Conservation (phyloP, 2,113 vertebrate genomes). For the Saccopteryx leptura region DNA sequence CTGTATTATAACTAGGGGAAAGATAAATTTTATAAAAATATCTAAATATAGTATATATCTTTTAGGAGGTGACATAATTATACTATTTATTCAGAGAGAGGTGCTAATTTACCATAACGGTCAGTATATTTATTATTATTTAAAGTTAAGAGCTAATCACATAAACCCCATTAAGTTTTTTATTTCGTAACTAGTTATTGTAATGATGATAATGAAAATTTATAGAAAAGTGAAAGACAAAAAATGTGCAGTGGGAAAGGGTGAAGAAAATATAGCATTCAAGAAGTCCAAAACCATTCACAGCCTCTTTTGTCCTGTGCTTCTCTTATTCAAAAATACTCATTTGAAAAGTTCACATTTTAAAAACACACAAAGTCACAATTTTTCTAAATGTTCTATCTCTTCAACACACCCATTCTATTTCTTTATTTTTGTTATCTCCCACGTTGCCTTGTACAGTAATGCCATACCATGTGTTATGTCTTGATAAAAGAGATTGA, state of each 20-base stretch:
- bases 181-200: not conserved
- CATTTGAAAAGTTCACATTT: not conserved
- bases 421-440: not conserved
- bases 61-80: not conserved
- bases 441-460: not conserved
- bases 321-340: not conserved
- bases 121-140: not conserved
- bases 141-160: not conserved
- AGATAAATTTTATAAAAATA: not conserved
- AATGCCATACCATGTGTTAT: not conserved
- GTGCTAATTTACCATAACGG: not conserved
- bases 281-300: not conserved
- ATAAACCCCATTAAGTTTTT: not conserved
- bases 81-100: not conserved
- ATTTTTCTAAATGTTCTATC: not conserved
- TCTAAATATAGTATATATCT: not conserved
- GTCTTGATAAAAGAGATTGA: not conserved
- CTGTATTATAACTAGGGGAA: not conserved
- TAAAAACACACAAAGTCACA: not conserved
- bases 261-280: fast-evolving
- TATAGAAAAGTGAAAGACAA: not conserved
- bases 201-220: not conserved
- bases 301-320: fast-evolving
- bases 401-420: not conserved
- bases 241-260: not conserved